Base-by-base conservation (phyloP, 1,140 invertebrate genomes). In the Psix sp. region DNA sequence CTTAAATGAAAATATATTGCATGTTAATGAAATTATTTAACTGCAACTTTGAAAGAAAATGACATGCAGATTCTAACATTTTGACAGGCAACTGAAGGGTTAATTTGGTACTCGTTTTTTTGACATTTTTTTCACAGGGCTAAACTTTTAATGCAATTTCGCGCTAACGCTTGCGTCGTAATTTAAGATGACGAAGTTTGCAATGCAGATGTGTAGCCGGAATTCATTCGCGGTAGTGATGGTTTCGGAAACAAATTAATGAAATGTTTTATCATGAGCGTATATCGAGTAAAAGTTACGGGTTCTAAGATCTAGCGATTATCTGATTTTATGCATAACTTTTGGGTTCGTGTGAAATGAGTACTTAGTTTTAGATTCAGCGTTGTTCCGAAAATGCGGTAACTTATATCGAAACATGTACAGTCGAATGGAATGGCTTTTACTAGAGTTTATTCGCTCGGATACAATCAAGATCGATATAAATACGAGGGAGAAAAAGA, bases 71-170 rank as follows among this genome's bases (percentile, higher is more conserved):
- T n/a, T n/a, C n/a, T n/a, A n/a, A n/a, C n/a, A n/a, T n/a, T n/a
- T n/a, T n/a, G n/a, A n/a, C n/a, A n/a, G 3, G 21, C 21, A 13
- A 35, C n/a, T 35, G n/a, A 42, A 40, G 33, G 51, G 42, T 56
- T 17, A 66, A 42, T 57, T 40, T n/a, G 1, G 11, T 16, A 2
- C 33, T 24, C 21, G 51, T 63, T 63, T 63, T 65, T 54, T 18
- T 15, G 1, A 31, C 6, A 45, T 46, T 39, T 24, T 29, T 60
- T 49, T 56, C 42, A 7, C 3, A 16, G 3, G 3, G 33, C 18
- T 26, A 40, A 52, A 59, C 20, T 67, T 67, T 67, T 59, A 59
- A 67, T 57, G 45, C 45, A 57, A 51, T 67, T 51, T 67, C 29
- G 24, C 45, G 20, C 35, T 31, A 35, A 39, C 46, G 51, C 13